Conservation (phyloP, 2,797 vertebrate species). For the Anableps anableps region DNA sequence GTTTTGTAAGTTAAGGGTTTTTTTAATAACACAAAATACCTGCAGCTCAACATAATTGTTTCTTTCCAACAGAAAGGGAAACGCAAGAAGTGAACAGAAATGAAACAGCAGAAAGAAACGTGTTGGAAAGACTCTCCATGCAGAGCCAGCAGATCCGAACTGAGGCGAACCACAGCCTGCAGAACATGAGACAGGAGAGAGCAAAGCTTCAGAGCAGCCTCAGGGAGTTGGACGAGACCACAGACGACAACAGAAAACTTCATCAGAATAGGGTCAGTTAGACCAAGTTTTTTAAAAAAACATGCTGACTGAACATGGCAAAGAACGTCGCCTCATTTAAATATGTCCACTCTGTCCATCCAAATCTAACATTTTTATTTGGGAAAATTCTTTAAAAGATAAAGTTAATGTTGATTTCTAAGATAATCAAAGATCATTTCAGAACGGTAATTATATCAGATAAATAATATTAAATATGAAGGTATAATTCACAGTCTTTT, state of each 20-base stretch:
- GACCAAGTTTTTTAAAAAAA: background rate
- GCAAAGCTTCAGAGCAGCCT: slow-evolving; percentile 80
- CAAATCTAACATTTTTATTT: background rate
- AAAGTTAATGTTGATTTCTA: background rate
- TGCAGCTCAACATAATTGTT: slow-evolving; percentile 11
- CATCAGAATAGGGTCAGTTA: slow-evolving; percentile 56
- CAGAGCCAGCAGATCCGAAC: slow-evolving; percentile 82
- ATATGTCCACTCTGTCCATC: background rate
- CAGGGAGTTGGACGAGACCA: slow-evolving; percentile 72
- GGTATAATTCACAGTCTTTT: background rate
- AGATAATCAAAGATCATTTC: background rate
- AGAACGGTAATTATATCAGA: background rate
- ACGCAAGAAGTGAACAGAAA: slow-evolving; percentile 77
- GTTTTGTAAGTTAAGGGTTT: background rate
- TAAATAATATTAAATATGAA: background rate
- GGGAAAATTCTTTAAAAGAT: background rate
- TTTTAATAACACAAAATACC: background rate
- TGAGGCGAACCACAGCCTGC: slow-evolving; percentile 83
- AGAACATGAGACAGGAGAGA: slow-evolving; percentile 85
- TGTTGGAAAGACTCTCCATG: slow-evolving; percentile 80
- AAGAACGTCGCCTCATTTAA: background rate
- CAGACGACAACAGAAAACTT: slow-evolving; percentile 50
- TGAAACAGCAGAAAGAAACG: slow-evolving; percentile 29
- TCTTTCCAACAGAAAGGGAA: slow-evolving; percentile 78
- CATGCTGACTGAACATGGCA: no score